Evolutionary conservation across 2,888 invertebrate species (phyloP).

Genomic region (Steinernema carpocapsae): DNA sequence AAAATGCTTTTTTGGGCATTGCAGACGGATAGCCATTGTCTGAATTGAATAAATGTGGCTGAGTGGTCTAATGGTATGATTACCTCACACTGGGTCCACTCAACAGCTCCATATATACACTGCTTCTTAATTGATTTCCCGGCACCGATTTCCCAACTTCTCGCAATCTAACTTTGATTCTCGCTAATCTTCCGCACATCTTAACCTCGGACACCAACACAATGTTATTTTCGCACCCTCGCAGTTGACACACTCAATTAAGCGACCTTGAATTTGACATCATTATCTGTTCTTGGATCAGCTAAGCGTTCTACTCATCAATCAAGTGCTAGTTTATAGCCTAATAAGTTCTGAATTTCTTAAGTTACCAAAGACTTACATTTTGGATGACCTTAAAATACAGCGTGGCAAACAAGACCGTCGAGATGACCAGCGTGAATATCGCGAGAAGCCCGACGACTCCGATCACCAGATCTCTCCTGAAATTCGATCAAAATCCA

Average conservation of each 20-base stretch:
- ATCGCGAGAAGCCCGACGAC: slow-evolving; percentile 47
- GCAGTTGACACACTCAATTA: not conserved
- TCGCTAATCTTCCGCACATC: not conserved
- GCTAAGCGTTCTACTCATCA: no score
- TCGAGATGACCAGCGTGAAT: slow-evolving; percentile 58
- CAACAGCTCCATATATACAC: no score
- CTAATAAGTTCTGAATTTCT: no score
- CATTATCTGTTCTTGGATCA: not conserved
- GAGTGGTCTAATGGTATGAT: no score
- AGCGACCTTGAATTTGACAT: not conserved
- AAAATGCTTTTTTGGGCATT: not conserved
- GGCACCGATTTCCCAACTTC: no score
- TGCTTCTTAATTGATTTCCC: no score
- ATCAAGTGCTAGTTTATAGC: no score
- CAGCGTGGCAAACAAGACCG: slow-evolving; percentile 61
- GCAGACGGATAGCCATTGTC: not conserved
- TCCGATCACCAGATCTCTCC: slow-evolving; percentile 17
- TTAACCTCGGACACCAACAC: no score
- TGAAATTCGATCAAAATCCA: not conserved
- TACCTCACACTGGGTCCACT: no score
- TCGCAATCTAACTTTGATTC: no score
- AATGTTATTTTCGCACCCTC: not conserved
- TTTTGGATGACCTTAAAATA: slow-evolving; percentile 56
- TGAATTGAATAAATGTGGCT: not conserved
- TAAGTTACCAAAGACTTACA: slow-evolving; percentile 43